Evolutionary conservation across 1,140 invertebrate species (phyloP), one percentile per base, ranked within the genome.

Genomic region (Drosophila willistoni): DNA sequence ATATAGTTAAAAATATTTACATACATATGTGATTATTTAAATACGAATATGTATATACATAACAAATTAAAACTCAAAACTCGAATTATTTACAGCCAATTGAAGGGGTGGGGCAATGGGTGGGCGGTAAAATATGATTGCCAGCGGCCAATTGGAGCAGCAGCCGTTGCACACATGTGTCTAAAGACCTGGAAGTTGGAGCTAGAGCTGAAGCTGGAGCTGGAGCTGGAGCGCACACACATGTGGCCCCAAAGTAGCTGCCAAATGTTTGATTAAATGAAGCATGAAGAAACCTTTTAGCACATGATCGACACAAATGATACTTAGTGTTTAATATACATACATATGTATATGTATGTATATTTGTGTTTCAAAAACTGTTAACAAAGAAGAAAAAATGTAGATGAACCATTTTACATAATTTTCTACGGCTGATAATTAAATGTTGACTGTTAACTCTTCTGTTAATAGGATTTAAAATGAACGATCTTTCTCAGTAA

Each of bases 21-120:
- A n/a, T n/a, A n/a, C n/a, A n/a, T n/a, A n/a, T n/a, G n/a, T n/a
- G n/a, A n/a, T n/a, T n/a, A n/a, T n/a, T n/a, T n/a, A n/a, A n/a
- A n/a, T n/a, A n/a, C n/a, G n/a, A n/a, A 10, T 36, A 10, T 54
- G 59, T 62, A 1, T 22, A 13, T 60, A 73, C 51, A 67, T 44
- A 55, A 34, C 42, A 67, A 34, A 34, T 67, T 67, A 34, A 3
- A 63, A 74, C 42, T 67, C 12, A 73, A 29, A 51, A 61, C 57
- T 54, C 33, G 29, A 77, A 77, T 77, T 77, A 77, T 77, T 77
- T 64, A 77, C 60, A 70, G 60, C 55, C 69, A 73, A 76, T 76
- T 76, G 62, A 57, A 14, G 19, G 41, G 33, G 22, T 42, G 72
- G 51, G 51, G 19, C 51, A 55, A 10, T 47, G 14, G 14, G 44